These are phyloP conservation scores for Caenorhabditis afra DNA, from an alignment of 2,888 invertebrate species.

Conservation along the genomic window DNA sequence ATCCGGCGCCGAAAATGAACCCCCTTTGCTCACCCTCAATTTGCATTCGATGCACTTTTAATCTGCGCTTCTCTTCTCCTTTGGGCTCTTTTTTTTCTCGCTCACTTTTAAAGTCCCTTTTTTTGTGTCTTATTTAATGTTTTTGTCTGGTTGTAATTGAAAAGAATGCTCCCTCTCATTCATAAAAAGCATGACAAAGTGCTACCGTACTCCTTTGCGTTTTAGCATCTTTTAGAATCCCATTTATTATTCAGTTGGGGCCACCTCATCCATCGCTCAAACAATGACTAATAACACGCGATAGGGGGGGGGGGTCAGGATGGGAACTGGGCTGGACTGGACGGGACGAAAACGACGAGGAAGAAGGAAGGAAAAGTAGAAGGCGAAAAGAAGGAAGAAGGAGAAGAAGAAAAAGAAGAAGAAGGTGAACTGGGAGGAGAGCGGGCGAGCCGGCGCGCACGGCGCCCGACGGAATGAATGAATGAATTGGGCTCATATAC, in stretches of 20 bases:
- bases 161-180: background rate
- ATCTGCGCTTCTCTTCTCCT: background rate
- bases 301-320: too few species aligned
- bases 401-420: too few species aligned
- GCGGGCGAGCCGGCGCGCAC: background rate
- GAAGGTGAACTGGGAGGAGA: background rate
- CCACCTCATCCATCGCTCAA: too few species aligned
- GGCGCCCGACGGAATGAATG: background rate
- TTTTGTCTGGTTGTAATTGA: too few species aligned
- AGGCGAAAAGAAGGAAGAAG: background rate
- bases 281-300: too few species aligned
- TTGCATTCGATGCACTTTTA: background rate
- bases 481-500: constrained; percentile 12
- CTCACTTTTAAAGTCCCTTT: background rate
- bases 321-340: too few species aligned
- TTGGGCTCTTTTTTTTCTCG: background rate
- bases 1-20: constrained; percentile 13
- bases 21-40: too few species aligned
- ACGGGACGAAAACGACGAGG: too few species aligned
- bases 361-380: too few species aligned
- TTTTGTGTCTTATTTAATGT: background rate
- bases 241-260: too few species aligned
- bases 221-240: too few species aligned
- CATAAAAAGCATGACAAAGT: too few species aligned
- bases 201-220: constrained; percentile 3